Conservation (phyloP, 2,888 invertebrate genomes). For the Acrobasis suavella region DNA sequence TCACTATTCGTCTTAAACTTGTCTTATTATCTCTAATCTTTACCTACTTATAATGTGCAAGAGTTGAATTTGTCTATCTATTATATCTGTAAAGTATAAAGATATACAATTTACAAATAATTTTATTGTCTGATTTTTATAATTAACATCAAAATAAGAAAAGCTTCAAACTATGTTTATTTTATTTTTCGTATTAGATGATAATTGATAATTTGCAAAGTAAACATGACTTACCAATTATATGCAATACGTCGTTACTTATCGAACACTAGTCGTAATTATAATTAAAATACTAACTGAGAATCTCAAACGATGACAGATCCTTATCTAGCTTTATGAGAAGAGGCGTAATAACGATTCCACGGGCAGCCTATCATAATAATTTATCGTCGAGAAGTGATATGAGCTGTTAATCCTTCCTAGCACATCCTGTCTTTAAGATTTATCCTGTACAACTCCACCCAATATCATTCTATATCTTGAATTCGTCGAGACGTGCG, state of each 20-base stretch:
- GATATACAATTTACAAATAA: too few relatives aligned
- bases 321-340: constrained; percentile 20
- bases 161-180: neutral
- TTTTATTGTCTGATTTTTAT: too few relatives aligned
- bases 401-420: constrained; percentile 50
- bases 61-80: too few relatives aligned
- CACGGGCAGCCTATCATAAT: constrained; percentile 54
- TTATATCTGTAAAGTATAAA: too few relatives aligned
- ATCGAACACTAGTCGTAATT: constrained; percentile 3
- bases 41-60: too few relatives aligned
- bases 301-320: constrained; percentile 11
- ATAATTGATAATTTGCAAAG: neutral
- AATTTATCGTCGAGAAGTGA: constrained; percentile 61
- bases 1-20: neutral
- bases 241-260: constrained; percentile 1
- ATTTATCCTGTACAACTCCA: constrained; percentile 2
- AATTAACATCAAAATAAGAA: too few relatives aligned
- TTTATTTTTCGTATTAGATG: neutral
- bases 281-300: constrained; percentile 11
- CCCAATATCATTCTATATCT: constrained; percentile 1
- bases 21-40: neutral
- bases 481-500: neutral
- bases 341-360: constrained; percentile 24
- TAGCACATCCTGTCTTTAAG: constrained; percentile 29
- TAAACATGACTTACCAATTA: constrained; percentile 9